Evolutionary conservation across 2,113 vertebrate species (phyloP).

Genomic region (Heloderma charlesbogerti): DNA sequence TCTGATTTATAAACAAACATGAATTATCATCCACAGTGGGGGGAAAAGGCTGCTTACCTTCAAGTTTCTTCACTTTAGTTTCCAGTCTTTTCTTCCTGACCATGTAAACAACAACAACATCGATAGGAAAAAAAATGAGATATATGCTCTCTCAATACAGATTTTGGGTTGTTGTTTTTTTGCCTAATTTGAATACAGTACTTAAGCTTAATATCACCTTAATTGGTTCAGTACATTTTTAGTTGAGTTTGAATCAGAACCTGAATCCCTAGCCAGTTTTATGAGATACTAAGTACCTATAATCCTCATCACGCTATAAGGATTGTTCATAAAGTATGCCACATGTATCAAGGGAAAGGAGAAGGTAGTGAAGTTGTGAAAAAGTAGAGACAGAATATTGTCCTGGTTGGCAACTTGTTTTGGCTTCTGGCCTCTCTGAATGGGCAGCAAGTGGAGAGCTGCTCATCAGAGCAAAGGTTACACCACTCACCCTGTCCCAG

Average conservation of each 20-base stretch:
- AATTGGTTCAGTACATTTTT: neutral
- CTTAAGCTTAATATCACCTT: neutral
- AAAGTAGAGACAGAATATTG: neutral
- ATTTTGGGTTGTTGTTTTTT: neutral
- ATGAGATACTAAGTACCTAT: neutral
- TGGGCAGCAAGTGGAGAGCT: neutral
- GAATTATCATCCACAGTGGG: neutral
- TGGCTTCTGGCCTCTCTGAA: neutral
- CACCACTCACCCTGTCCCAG: neutral
- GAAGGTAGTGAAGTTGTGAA: neutral
- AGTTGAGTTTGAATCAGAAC: neutral
- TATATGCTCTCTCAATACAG: neutral
- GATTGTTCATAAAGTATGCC: neutral
- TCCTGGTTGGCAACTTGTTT: neutral
- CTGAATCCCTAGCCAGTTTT: neutral
- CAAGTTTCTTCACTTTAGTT: conserved; percentile 85
- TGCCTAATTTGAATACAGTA: neutral
- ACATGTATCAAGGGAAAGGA: neutral
- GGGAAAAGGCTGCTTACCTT: conserved; percentile 81
- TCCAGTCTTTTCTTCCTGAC: conserved; percentile 89
- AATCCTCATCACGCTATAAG: neutral
- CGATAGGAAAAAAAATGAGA: neutral
- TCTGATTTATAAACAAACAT: neutral
- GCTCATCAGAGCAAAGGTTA: neutral
- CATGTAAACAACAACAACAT: conserved; percentile 11